Base-by-base conservation (phyloP, 2,888 invertebrate genomes). In the Amphipyra tragopoginis region DNA sequence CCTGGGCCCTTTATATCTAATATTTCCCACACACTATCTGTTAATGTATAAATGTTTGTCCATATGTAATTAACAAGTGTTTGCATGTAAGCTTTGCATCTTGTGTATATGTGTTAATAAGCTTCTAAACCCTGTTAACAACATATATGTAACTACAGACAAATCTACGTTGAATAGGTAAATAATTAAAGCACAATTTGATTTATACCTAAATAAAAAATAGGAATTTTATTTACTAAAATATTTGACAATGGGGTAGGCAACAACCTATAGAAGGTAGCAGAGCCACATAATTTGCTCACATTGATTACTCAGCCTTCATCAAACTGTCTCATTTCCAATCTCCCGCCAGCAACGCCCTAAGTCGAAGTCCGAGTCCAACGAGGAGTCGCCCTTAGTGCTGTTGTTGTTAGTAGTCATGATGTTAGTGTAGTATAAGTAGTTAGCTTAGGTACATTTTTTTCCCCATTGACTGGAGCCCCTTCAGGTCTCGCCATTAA, bases 51-150 rank as follows among this genome's bases (percentile, higher is more conserved):
- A 70, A 50, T 64, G 68, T 81, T 65, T 70, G 51, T 55, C 48
- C 34, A 50, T 69, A 34, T 73, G 64, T 79, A 60, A 51, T 36
- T 73, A 71, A 74, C 59, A 34, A 39, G 55, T 65, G 65, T 82
- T 56, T 80, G 86, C 87, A 87, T 87, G 86, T 73, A 51, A 58
- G 88, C 87, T 88, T 88, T 81, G 88, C 88, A 87, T 86, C 81
- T 73, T 88, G 84, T 83, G 77, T 82, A 76, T 65, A 67, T 73
- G 71, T 77, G 70, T 77, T 76, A 75, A 7, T 71, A 66, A 34
- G 77, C 81, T 83, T 69, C 13, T 59, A 81, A 80, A 84, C 76
- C 80, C 69, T 61, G 64, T 66, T 79, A 72, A 78, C 73, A 13
- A 39, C 56, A 26, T 56, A 66, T 43, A 52, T 77, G 44, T 50